Conservation (phyloP, 1,140 invertebrate species). For the Wiebesia pumilae region DNA sequence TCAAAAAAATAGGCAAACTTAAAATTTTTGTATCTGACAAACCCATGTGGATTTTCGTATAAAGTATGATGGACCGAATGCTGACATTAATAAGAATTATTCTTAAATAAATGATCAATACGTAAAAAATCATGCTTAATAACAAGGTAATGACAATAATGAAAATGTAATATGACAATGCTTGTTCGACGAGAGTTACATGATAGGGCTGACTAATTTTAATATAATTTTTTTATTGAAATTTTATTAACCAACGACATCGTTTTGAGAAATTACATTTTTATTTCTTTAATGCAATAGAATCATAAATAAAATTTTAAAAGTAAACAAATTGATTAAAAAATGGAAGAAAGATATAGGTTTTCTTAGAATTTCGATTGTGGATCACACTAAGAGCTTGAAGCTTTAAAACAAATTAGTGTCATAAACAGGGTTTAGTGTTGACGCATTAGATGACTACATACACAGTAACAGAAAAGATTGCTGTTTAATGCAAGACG, state of each 20-base stretch:
- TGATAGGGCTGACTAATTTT: conserved; percentile 48
- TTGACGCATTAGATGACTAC: conserved; percentile 40
- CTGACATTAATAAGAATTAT: conserved; percentile 52
- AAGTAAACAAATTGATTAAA: background rate
- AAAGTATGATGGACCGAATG: conserved; percentile 32
- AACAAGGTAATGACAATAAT: conserved; percentile 50
- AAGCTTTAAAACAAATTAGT: conserved; percentile 46
- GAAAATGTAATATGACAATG: conserved; percentile 51
- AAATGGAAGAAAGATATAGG: background rate
- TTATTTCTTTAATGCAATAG: conserved; percentile 47
- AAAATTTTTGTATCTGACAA: conserved; percentile 36
- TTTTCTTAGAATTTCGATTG: conserved; percentile 14
- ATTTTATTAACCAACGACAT: conserved; percentile 18
- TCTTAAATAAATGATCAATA: conserved; percentile 50
- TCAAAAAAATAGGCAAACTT: conserved; percentile 47
- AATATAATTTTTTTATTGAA: conserved; percentile 43
- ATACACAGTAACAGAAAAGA: background rate
- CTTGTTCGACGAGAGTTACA: conserved; percentile 38
- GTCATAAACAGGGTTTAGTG: conserved; percentile 29
- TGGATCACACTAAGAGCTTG: conserved; percentile 31
- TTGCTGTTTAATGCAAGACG: background rate
- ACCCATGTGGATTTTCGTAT: conserved; percentile 36
- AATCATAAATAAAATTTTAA: background rate
- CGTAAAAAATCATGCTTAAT: conserved; percentile 49
- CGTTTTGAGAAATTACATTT: conserved; percentile 22